Conservation (phyloP, 2,797 vertebrate species). For the Miichthys miiuy region DNA sequence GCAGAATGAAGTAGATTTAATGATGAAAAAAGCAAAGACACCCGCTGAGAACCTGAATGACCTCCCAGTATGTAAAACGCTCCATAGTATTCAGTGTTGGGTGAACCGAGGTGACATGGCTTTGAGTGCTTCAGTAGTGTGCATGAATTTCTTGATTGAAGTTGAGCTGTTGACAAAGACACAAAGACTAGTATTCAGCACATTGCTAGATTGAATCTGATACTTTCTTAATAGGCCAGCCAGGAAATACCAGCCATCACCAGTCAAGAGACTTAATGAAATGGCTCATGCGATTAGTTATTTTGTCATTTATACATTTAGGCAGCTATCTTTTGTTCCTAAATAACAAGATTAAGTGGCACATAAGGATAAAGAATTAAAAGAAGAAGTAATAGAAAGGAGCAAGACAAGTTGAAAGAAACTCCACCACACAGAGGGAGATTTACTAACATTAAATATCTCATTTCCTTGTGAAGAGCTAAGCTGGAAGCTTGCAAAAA, state of each 20-base stretch:
- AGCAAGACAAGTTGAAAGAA: constrained; percentile 33
- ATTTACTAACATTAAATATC: constrained; percentile 54
- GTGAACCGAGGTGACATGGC: constrained; percentile 28
- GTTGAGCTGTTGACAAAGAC: constrained; percentile 38
- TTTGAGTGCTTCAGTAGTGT: constrained; percentile 5
- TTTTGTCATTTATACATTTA: constrained; percentile 14
- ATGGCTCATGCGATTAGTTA: not conserved
- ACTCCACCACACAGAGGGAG: constrained; percentile 20
- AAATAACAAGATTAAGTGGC: constrained; percentile 20
- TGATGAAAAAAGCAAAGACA: constrained; percentile 21
- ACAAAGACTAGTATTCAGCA: not conserved
- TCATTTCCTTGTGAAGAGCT: constrained; percentile 47
- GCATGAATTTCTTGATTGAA: constrained; percentile 1
- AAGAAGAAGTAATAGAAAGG: constrained; percentile 1
- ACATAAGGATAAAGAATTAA: constrained; percentile 1
- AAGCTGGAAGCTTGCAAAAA: constrained; percentile 40
- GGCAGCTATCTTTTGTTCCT: not conserved
- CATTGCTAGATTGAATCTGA: not conserved
- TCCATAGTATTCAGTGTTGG: constrained; percentile 13
- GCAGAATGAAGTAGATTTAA: constrained; percentile 20
- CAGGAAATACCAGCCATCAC: constrained; percentile 2
- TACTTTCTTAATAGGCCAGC: constrained; percentile 1
- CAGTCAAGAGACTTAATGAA: constrained; percentile 5
- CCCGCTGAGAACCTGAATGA: constrained; percentile 20
- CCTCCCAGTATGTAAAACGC: constrained; percentile 37